Evolutionary conservation across 2,113 vertebrate genomes (phyloP).

Genomic region (Megaleporinus macrocephalus): DNA sequence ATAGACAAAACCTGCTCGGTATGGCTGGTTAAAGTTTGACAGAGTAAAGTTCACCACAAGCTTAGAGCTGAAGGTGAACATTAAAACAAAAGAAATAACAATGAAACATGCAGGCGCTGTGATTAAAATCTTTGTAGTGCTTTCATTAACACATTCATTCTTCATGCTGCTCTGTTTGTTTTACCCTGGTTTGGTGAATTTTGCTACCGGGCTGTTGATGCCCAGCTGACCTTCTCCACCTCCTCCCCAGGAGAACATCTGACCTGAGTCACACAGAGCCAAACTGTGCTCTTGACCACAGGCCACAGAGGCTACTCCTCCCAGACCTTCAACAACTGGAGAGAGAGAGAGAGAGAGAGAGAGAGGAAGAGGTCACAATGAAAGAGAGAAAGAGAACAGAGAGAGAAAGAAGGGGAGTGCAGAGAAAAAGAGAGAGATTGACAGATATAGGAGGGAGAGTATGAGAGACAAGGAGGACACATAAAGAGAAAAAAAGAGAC

Average conservation of each 20-base stretch:
- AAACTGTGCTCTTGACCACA: conserved; percentile 93
- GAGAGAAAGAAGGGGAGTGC: too few species aligned
- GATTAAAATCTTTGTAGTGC: too few species aligned
- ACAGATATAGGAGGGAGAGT: too few species aligned
- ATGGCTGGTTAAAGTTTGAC: too few species aligned
- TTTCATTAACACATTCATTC: too few species aligned
- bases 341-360: not conserved
- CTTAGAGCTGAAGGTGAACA: too few species aligned
- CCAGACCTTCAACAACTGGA: conserved; percentile 57
- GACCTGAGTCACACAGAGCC: conserved; percentile 86
- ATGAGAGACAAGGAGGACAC: not conserved
- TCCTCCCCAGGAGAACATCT: conserved; percentile 92
- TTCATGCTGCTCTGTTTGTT: conserved; percentile 11
- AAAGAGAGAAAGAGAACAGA: not conserved
- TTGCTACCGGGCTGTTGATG: conserved; percentile 66
- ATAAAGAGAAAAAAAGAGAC: too few species aligned
- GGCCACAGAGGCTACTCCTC: conserved; percentile 78
- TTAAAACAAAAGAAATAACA: too few species aligned
- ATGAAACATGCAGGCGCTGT: too few species aligned
- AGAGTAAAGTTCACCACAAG: too few species aligned
- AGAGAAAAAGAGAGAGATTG: conserved; percentile 41
- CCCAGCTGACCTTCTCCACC: conserved; percentile 89
- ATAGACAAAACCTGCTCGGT: too few species aligned
- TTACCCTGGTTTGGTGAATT: conserved; percentile 81
- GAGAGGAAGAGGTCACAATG: conserved; percentile 50